Base-by-base conservation (phyloP, 1,140 invertebrate genomes). In the Acromyrmex heyeri region DNA sequence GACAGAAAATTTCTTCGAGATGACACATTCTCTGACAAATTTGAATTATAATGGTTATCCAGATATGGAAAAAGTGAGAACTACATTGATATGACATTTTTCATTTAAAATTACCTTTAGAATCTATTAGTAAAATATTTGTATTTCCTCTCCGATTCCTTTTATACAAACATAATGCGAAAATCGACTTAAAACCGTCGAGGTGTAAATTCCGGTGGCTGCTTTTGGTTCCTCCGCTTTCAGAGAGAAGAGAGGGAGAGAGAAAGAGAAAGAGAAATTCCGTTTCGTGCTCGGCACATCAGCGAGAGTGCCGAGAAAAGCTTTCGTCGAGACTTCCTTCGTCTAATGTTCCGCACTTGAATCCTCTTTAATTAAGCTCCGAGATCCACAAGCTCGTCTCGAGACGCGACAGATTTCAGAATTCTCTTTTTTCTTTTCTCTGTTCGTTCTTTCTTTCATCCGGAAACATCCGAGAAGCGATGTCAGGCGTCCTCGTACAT, bases 361-460 rank as follows among this genome's bases (percentile, higher is more conserved):
- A 72, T 82, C 53, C 34, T 6, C 38, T 59, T 82, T 73, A 73
- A 82, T 82, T 82, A 82, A 82, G 79, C 34, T 44, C 38, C 24
- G 65, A 21, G n/a, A 82, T 72, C 16, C 44, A 44, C 76, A 21
- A 65, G 44, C 44, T 79, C 38, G 67, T 82, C 50, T 34, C 24
- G 34, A 69, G n/a, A 55, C 50, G 50, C 64, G 64, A 48, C 57
- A 73, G 69, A 72, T 72, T 72, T 21, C 76, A 3, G 27, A 24
- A 44, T 75, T 8, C 8, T 27, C 24, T 3, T n/a, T 53, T n/a
- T 21, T 30, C 24, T 21, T 3, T 30, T 12, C 2, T n/a, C 38
- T 3, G 34, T 24, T n/a, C 12, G 34, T 21, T 16, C 24, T 18
- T 73, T 59, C 24, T 30, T 18, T 72, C 30, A 1, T 82, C 53